Percentiles rank a stretch among this genome's conserved stretches.
Evolutionary conservation across 1,140 invertebrate species (phyloP).

Genomic region (Bombus pascuorum): DNA sequence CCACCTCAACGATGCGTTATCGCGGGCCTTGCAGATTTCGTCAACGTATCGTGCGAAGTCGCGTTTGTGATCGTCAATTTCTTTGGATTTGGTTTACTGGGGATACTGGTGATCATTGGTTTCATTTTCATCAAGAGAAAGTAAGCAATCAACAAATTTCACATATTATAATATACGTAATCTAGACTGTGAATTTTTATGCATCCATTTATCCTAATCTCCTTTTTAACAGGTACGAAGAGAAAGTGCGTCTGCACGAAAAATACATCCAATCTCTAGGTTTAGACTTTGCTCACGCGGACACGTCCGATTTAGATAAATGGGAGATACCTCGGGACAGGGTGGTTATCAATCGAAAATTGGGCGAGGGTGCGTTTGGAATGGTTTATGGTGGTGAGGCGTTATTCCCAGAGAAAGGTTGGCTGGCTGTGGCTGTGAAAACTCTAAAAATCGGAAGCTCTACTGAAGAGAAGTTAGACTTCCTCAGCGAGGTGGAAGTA

Average conservation of each 20-base stretch:
- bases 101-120: slow-evolving; percentile 84
- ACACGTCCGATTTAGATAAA: slow-evolving; percentile 86
- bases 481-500: slow-evolving; percentile 95
- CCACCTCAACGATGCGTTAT: slow-evolving; percentile 84
- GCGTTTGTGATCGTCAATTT: slow-evolving; percentile 89
- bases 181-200: neutral
- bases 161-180: neutral
- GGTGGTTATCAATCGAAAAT: slow-evolving; percentile 94
- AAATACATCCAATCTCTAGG: slow-evolving; percentile 89
- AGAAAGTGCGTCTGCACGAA: slow-evolving; percentile 87
- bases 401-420: slow-evolving; percentile 86
- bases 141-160: slow-evolving; percentile 72
- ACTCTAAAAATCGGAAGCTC: slow-evolving; percentile 92
- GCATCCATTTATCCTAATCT: no score
- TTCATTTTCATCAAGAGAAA: slow-evolving; percentile 88
- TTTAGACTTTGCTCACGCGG: slow-evolving; percentile 84
- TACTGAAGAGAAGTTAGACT: slow-evolving; percentile 95
- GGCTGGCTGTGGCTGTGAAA: slow-evolving; percentile 95
- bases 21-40: slow-evolving; percentile 85
- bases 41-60: slow-evolving; percentile 88
- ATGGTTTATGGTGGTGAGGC: slow-evolving; percentile 94
- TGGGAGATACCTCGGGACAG: slow-evolving; percentile 93
- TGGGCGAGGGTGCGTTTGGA: slow-evolving; percentile 95
- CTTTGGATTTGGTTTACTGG: slow-evolving; percentile 85
- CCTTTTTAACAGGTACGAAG: slow-evolving; percentile 85